phyloP scores from a whole-genome alignment of 2,797 vertebrate species.

The Sebastes goodei region DNA sequence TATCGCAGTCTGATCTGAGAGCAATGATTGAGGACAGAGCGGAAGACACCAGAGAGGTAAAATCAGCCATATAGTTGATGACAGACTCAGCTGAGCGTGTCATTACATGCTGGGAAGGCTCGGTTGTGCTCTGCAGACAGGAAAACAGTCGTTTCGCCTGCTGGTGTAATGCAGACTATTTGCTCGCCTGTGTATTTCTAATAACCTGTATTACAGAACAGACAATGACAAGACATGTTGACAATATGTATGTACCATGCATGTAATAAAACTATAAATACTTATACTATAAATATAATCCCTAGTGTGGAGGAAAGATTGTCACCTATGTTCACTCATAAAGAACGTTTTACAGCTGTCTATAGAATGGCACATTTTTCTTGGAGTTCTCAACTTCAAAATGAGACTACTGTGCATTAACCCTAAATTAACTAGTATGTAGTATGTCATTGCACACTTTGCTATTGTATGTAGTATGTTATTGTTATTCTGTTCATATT shows the following conservation, averaged over 20 bases:
- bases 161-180: slow-evolving; percentile 60
- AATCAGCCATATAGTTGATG: slow-evolving; percentile 57
- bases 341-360: background rate
- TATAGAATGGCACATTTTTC: background rate
- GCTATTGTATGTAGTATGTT: too few relatives aligned
- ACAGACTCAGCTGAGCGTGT: slow-evolving; percentile 73
- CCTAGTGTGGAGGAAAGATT: background rate
- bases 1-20: background rate
- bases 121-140: slow-evolving; percentile 41
- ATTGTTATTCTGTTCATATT: too few relatives aligned
- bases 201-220: slow-evolving; percentile 31
- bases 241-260: background rate
- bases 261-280: background rate
- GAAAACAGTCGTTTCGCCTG: slow-evolving; percentile 65
- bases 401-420: background rate
- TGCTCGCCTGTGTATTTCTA: slow-evolving; percentile 59
- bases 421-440: background rate
- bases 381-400: background rate
- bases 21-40: slow-evolving; percentile 23
- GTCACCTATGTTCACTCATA: background rate
- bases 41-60: slow-evolving; percentile 40
- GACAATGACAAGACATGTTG: background rate
- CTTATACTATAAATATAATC: too few relatives aligned
- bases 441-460: too few relatives aligned
- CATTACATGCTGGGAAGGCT: slow-evolving; percentile 67